Base-by-base conservation (phyloP, 2,888 invertebrate species). In the Cheilosia vulpina region DNA sequence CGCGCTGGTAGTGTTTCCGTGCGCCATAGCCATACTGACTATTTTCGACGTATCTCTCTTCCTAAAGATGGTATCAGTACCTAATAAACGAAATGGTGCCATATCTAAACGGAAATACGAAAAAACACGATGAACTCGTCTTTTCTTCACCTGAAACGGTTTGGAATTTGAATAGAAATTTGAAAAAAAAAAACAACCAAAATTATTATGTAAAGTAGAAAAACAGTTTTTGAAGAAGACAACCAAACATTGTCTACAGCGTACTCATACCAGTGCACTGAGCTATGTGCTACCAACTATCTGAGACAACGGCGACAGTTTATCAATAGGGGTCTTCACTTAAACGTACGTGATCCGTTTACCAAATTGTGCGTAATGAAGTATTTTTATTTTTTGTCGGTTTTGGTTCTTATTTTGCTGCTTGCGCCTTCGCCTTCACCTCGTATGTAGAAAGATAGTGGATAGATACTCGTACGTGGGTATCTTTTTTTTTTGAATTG, bases 281-380 rank as follows among this genome's bases (percentile, higher is more conserved):
- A 31, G 62, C 53, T n/a, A 69, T 62, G 57, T 38, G 41, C 78
- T 53, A 68, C 78, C 38, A 77, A 57, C 55, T 63, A 45, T 55
- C 65, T 63, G 50, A 53, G 72, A 63, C 65, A 55, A 71, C 78
- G 78, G 69, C 78, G 83, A 78, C 78, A 85, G 72, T 81, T 85
- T 85, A 81, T 81, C 85, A 85, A 85, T 80, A 85, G 85, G 80
- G 85, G 85, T 85, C 81, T 76, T 85, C 62, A 76, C 81, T 80
- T 71, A 76, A 52, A 43, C 50, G 81, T 76, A 85, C 85, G 85
- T 85, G 85, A 85, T 77, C 81, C 31, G 85, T 76, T 76, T 85
- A 77, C 81, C 41, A 68, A 85, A 85, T 85, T 72, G 45, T 62
- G 72, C 66, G 80, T 77, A 81, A 81, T 81, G 81, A 21, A 13